These are phyloP conservation scores for Gobionotothen gibberifrons DNA, from an alignment of 2,797 vertebrate genomes.

Conservation along the genomic window DNA sequence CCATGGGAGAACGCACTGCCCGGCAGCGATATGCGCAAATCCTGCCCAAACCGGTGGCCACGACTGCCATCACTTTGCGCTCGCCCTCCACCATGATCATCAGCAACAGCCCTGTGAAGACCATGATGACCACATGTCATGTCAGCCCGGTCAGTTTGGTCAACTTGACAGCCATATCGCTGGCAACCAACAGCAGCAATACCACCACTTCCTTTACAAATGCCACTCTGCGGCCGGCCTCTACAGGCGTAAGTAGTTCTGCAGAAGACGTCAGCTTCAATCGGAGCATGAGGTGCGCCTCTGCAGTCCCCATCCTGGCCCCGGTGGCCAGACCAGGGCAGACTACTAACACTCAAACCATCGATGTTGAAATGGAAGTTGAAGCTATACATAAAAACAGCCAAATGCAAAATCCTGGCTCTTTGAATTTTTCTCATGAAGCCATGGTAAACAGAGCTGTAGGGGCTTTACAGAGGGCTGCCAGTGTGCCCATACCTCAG, in stretches of 20 bases:
- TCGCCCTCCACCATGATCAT: conserved; percentile 96
- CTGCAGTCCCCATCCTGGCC: conserved; percentile 88
- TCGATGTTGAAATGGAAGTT: conserved; percentile 91
- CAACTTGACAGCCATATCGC: conserved; percentile 95
- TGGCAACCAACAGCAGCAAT: conserved; percentile 84
- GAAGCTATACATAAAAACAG: conserved; percentile 88
- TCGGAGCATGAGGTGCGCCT: conserved; percentile 87
- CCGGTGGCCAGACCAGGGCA: conserved; percentile 80
- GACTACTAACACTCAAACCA: conserved; percentile 68
- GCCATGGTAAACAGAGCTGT: conserved; percentile 71
- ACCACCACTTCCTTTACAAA: conserved; percentile 70
- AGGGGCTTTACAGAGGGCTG: conserved; percentile 82
- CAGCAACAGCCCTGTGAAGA: conserved; percentile 94
- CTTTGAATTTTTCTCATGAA: conserved; percentile 72
- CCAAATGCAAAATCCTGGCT: conserved; percentile 79
- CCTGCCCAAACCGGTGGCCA: conserved; percentile 93
- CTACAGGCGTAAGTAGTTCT: conserved; percentile 79
- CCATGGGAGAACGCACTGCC: conserved; percentile 90
- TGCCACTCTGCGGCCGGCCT: conserved; percentile 84
- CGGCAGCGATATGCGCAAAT: conserved; percentile 97
- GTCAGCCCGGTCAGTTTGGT: conserved; percentile 94
- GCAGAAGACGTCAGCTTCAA: conserved; percentile 84
- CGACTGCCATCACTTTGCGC: conserved; percentile 89
- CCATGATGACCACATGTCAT: conserved; percentile 92
- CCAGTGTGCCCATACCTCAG: conserved; percentile 85